Evolutionary conservation across 2,888 invertebrate genomes (phyloP).

Genomic region (Drosophila antonietae): DNA sequence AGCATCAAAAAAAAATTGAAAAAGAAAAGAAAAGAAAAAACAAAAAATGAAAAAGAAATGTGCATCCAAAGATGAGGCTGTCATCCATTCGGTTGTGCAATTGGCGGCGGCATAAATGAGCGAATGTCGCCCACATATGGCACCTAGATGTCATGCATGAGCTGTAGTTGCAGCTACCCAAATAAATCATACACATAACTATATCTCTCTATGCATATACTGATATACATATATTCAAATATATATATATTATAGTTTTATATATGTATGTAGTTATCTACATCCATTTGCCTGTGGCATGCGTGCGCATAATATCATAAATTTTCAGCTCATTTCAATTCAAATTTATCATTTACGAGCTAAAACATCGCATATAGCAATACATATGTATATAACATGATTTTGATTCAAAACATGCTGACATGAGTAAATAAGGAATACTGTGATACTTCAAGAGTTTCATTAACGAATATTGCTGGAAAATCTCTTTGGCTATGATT

Average conservation of each 20-base stretch:
- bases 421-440: too few species aligned
- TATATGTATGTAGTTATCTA: background rate
- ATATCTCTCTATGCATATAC: background rate
- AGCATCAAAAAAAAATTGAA: constrained; percentile 34
- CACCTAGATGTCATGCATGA: constrained; percentile 74
- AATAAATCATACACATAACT: constrained; percentile 33
- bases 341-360: constrained; percentile 62
- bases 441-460: too few species aligned
- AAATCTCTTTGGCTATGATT: too few species aligned
- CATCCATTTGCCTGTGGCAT: constrained; percentile 34
- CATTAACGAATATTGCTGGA: background rate
- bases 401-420: background rate
- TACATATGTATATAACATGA: constrained; percentile 1
- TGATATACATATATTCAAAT: too few species aligned
- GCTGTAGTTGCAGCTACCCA: constrained; percentile 25
- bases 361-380: constrained; percentile 23
- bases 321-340: constrained; percentile 55
- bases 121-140: constrained; percentile 81
- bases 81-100: constrained; percentile 53
- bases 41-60: constrained; percentile 2
- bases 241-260: constrained; percentile 9
- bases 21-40: background rate
- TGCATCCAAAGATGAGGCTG: constrained; percentile 63
- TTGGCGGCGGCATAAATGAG: constrained; percentile 67
- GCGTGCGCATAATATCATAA: constrained; percentile 58